Percentiles rank a stretch among this genome's conserved stretches.
phyloP scores from a whole-genome alignment of 2,797 vertebrate genomes.

The Hoplostethus mediterraneus region DNA sequence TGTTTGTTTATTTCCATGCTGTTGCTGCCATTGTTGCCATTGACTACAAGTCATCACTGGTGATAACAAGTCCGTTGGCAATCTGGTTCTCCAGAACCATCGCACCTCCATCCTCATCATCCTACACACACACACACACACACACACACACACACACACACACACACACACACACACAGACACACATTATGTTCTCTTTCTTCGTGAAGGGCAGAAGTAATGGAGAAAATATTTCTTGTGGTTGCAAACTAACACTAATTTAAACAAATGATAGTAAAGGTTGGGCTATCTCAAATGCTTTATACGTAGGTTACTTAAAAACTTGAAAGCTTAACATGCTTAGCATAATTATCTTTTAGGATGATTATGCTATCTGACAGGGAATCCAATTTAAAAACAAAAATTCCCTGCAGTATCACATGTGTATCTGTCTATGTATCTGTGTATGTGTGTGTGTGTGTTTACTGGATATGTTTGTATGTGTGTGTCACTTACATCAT shows the following conservation, averaged over 20 bases:
- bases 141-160: not conserved
- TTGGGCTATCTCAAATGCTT: too few species aligned
- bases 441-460: not conserved
- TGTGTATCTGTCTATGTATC: too few species aligned
- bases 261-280: too few species aligned
- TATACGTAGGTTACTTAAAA: too few species aligned
- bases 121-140: slow-evolving; percentile 49
- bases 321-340: too few species aligned
- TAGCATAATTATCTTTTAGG: too few species aligned
- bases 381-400: not conserved
- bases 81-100: slow-evolving; percentile 61
- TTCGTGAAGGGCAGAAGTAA: too few species aligned
- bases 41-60: slow-evolving; percentile 74
- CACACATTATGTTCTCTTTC: too few species aligned
- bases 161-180: not conserved
- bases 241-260: too few species aligned
- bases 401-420: not conserved
- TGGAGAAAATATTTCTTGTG: too few species aligned
- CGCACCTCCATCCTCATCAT: slow-evolving; percentile 52
- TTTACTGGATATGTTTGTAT: not conserved
- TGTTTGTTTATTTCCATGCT: too few species aligned
- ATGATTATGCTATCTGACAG: not conserved
- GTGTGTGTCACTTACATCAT: slow-evolving; percentile 57
- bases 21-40: not conserved
- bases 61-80: slow-evolving; percentile 64